A percentile compares a stretch with the other conserved stretches of the same genome.
These are phyloP conservation scores for Limnothrissa miodon DNA, from an alignment of 2,113 vertebrate species.

Conservation along the genomic window DNA sequence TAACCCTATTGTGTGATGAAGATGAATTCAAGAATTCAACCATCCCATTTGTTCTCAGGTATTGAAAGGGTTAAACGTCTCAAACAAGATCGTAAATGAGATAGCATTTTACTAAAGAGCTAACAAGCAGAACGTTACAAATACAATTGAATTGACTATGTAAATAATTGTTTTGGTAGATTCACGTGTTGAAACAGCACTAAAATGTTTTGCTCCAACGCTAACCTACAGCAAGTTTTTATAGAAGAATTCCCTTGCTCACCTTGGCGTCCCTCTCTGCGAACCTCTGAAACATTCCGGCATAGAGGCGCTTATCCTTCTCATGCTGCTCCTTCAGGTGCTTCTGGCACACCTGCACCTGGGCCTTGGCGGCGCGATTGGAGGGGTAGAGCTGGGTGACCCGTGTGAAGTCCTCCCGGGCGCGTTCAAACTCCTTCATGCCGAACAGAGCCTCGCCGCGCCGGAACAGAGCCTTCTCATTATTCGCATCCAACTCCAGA, in stretches of 20 bases:
- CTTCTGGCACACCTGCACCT: constrained; percentile 85
- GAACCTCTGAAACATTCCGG: constrained; percentile 97
- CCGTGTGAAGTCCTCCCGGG: constrained; percentile 85
- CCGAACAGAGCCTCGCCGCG: constrained; percentile 85
- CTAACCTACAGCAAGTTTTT: no score
- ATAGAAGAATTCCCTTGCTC: constrained; percentile 14
- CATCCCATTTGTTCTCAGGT: no score
- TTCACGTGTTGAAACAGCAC: no score
- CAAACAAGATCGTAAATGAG: no score
- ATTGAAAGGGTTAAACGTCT: no score
- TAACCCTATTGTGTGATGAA: no score
- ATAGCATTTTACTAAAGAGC: no score
- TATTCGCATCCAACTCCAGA: constrained; percentile 81
- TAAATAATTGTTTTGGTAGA: no score
- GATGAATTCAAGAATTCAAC: no score
- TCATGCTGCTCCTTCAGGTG: constrained; percentile 88
- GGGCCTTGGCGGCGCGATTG: constrained; percentile 91
- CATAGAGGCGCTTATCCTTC: constrained; percentile 92
- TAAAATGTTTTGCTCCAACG: no score
- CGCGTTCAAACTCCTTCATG: constrained; percentile 90
- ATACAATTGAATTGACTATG: no score
- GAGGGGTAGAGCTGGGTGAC: constrained; percentile 89
- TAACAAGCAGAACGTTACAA: no score
- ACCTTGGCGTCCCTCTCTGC: constrained; percentile 89
- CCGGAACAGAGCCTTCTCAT: constrained; percentile 94